Percentiles rank a stretch among this genome's conserved stretches.
phyloP scores from a whole-genome alignment of 2,113 vertebrate genomes.

The Reinhardtius hippoglossoides region DNA sequence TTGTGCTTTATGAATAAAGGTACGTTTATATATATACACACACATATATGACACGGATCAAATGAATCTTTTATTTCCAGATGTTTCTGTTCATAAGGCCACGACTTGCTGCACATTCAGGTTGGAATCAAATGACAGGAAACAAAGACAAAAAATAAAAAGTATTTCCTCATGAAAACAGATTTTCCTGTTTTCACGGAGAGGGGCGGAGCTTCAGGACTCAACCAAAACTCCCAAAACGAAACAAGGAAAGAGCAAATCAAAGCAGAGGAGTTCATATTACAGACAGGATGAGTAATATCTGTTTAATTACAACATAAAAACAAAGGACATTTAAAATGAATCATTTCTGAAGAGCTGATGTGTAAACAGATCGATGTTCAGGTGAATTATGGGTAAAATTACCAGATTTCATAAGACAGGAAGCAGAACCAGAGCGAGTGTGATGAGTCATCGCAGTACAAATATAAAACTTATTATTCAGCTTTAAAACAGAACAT shows the following conservation, averaged over 20 bases:
- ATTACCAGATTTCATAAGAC: not conserved
- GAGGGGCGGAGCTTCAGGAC: too few species aligned
- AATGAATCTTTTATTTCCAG: constrained; percentile 57
- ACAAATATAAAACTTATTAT: not conserved
- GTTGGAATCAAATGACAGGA: constrained; percentile 27
- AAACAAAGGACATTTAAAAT: not conserved
- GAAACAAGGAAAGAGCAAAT: too few species aligned
- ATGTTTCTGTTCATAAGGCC: constrained; percentile 64
- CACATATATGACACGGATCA: not conserved
- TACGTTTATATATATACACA: too few species aligned
- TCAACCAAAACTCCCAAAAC: too few species aligned
- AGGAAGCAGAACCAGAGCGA: not conserved
- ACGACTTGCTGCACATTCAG: constrained; percentile 49
- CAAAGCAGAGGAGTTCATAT: not conserved
- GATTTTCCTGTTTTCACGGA: too few species aligned
- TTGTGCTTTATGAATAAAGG: too few species aligned
- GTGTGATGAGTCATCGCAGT: not conserved
- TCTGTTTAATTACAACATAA: not conserved
- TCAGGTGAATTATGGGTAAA: not conserved
- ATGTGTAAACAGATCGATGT: not conserved
- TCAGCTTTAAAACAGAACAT: not conserved
- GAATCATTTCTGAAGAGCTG: not conserved
- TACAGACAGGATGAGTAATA: not conserved
- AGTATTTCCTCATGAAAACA: constrained; percentile 10
- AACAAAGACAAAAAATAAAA: constrained; percentile 33